Percentiles rank a stretch among this genome's conserved stretches.
phyloP scores from a whole-genome alignment of 2,888 invertebrate species.

The Drosophila nr. fundita region DNA sequence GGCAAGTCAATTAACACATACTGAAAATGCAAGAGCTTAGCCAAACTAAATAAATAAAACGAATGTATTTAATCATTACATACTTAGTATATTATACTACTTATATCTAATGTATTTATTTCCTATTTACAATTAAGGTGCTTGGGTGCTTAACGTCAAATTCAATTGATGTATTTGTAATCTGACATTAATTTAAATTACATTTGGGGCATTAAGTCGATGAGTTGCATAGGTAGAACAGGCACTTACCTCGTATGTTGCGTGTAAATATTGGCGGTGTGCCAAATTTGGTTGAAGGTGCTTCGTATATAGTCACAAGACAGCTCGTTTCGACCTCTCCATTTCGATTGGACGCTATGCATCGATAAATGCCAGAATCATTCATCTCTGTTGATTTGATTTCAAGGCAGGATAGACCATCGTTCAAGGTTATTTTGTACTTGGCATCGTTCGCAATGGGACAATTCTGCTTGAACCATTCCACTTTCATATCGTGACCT shows the following conservation, averaged over 20 bases:
- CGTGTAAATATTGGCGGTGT: slow-evolving; percentile 85
- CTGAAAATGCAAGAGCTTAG: slow-evolving; percentile 9
- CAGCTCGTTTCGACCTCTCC: slow-evolving; percentile 85
- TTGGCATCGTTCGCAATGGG: slow-evolving; percentile 83
- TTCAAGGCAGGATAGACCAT: slow-evolving; percentile 89
- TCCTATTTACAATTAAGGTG: slow-evolving; percentile 45
- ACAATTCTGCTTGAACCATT: slow-evolving; percentile 91
- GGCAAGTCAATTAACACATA: slow-evolving; percentile 24
- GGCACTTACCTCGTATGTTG: slow-evolving; percentile 84
- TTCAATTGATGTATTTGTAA: slow-evolving; percentile 48
- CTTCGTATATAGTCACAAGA: slow-evolving; percentile 84
- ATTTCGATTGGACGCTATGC: slow-evolving; percentile 89
- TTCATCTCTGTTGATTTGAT: slow-evolving; percentile 88
- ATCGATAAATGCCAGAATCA: slow-evolving; percentile 93
- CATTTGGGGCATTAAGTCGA: slow-evolving; percentile 51
- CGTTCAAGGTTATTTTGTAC: slow-evolving; percentile 86
- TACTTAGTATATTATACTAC: slow-evolving; percentile 2
- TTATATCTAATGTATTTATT: slow-evolving; percentile 14
- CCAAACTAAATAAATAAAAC: slow-evolving; percentile 2
- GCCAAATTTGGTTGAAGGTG: slow-evolving; percentile 82
- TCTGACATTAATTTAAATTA: slow-evolving; percentile 58
- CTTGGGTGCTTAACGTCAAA: slow-evolving; percentile 27
- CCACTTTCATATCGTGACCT: slow-evolving; percentile 88
- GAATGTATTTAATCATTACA: slow-evolving; percentile 3
- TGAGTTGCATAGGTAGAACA: slow-evolving; percentile 52